Evolutionary conservation across 1,140 invertebrate genomes (phyloP), one percentile per base, ranked within the genome.

Genomic region (Cephus cinctus): DNA sequence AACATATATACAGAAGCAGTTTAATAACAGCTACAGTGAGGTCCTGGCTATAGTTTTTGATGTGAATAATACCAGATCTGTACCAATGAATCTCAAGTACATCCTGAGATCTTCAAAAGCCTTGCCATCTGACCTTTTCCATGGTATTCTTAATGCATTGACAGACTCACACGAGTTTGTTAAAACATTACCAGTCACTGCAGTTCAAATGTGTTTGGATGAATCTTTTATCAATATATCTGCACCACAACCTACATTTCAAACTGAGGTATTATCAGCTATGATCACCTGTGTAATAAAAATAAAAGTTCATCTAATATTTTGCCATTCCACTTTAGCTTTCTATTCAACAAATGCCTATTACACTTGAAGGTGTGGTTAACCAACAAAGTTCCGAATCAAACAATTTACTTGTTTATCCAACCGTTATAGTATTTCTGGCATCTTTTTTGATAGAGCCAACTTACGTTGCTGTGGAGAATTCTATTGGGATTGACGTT

Each of bases 401-500:
- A 55, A 31, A 45, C 55, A 19, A 57, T 72, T 16, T 56, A 55
- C 40, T 40, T 45, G 30, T 63, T 75, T 46, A n/a, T n/a, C n/a
- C n/a, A n/a, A 67, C 65, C 46, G 56, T 60, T 4, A 57, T 65
- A 14, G 57, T 55, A 30, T 75, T 77, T 61, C 43, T 75, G 22
- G 67, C 73, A 42, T 61, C 69, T 45, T 50, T 75, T n/a, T 74
- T 61, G 15, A 11, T 70, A 12, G 74, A 77, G 60, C 56, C 61
- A 2, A 63, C 52, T 30, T 75, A 61, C 52, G 55, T 67, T 20
- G 56, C 69, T 1, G 69, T 56, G 43, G 74, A 77, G 52, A 77
- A 77, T 38, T 68, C 65, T 27, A 73, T 75, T 42, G 74, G 74
- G 18, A 59, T 75, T 4, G 73, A 72, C 59, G 73, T 75, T 50